These are phyloP conservation scores for Drosophila ficusphila DNA, from an alignment of 1,140 invertebrate species.

Conservation along the genomic window DNA sequence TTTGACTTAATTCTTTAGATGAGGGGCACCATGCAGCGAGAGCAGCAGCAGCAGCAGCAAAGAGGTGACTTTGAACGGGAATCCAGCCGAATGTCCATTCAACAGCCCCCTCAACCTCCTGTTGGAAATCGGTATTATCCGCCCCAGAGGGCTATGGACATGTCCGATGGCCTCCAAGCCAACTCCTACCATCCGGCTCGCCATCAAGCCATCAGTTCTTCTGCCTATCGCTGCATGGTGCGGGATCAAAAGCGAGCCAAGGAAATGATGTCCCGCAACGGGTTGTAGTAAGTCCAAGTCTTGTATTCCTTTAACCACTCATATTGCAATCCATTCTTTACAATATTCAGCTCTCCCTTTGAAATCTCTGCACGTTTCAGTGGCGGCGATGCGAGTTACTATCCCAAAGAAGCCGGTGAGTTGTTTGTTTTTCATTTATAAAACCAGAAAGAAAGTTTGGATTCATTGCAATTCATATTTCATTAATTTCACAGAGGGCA, in stretches of 20 bases:
- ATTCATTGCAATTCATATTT: not conserved
- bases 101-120: not conserved
- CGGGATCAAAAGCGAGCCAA: constrained; percentile 5
- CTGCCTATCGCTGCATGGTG: constrained; percentile 23
- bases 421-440: not conserved
- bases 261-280: constrained; percentile 54
- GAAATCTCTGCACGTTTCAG: constrained; percentile 14
- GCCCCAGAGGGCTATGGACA: not conserved
- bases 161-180: not conserved
- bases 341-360: constrained; percentile 7
- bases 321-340: not conserved
- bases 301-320: too few relatives aligned
- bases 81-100: not conserved
- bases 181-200: not conserved
- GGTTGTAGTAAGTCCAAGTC: constrained; percentile 33
- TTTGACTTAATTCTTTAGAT: not conserved
- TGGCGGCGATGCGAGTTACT: constrained; percentile 17
- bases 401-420: constrained; percentile 1
- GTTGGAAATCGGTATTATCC: not conserved
- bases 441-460: too few relatives aligned
- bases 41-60: not conserved
- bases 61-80: not conserved
- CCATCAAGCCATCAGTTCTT: constrained; percentile 1
- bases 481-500: not conserved
- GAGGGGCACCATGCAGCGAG: not conserved